Evolutionary conservation across 2,797 vertebrate species (phyloP), one percentile per base, ranked within the genome.

Genomic region (Acridotheres tristis): DNA sequence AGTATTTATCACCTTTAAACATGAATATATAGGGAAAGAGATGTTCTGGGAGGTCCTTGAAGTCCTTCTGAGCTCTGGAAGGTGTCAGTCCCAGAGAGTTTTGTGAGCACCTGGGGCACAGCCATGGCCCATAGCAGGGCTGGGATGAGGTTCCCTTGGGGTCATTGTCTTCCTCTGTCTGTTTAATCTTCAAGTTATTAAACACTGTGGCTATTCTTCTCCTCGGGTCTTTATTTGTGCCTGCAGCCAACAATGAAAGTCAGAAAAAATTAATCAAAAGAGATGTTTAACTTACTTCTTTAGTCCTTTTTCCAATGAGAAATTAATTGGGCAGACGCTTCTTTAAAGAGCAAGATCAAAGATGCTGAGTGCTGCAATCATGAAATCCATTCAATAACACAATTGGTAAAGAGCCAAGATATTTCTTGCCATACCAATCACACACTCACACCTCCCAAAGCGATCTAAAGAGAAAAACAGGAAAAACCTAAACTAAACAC

Each of bases 191-290:
- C 43, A 38, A 8, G 14, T 42, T 58, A 71, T 40, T 55, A 38
- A 85, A 13, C 36, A n/a, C 22, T 43, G 27, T 1, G 0, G 27
- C 54, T 63, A 23, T 76, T 58, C 29, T 72, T 15, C 69, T 86
- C 17, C 16, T 63, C 45, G 48, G 34, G 16, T 43, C 48, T 74
- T 62, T 57, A 9, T 32, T 86, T 67, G 17, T 75, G 47, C 50
- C 82, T 66, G 26, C 9, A 78, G 58, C 23, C 59, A 65, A 40
- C 58, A 75, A 16, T 20, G 42, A 51, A 75, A 94, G 58, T 58
- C 76, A 72, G 50, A 26, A 89, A 75, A 91, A 89, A 88, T 50
- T 87, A 91, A 81, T 89, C 50, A 87, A 75, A 89, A 48, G 21
- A 72, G 66, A 38, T 71, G 27, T 82, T 78, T 59, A 85, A 90